A percentile compares a stretch with the other conserved stretches of the same genome.
Conservation (phyloP, 1,140 invertebrate genomes). For the Danaus plexippus region DNA sequence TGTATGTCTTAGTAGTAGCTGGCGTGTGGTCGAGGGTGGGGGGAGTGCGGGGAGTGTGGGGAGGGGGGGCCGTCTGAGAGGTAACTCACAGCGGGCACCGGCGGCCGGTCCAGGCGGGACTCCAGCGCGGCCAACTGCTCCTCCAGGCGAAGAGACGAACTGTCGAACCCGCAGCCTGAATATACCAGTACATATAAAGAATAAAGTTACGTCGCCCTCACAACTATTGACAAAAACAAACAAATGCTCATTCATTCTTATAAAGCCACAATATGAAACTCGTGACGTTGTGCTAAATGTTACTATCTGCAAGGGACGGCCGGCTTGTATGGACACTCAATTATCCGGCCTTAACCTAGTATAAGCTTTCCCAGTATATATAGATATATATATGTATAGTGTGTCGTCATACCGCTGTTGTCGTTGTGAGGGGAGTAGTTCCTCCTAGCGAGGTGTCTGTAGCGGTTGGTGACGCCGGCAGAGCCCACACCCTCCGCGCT, state of each 20-base stretch:
- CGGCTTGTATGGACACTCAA: too few species aligned
- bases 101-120: slow-evolving; percentile 57
- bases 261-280: too few species aligned
- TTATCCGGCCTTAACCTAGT: too few species aligned
- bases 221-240: too few species aligned
- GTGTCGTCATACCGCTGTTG: slow-evolving; percentile 42
- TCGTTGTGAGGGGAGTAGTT: slow-evolving; percentile 62
- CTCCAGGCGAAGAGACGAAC: slow-evolving; percentile 83
- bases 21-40: slow-evolving; percentile 22
- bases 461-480: slow-evolving; percentile 34
- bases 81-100: slow-evolving; percentile 65
- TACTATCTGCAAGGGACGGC: too few species aligned
- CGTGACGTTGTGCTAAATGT: too few species aligned
- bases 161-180: slow-evolving; percentile 80
- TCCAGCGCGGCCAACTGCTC: slow-evolving; percentile 88
- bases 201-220: background rate
- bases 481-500: slow-evolving; percentile 56
- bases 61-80: slow-evolving; percentile 26
- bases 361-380: too few species aligned
- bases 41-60: slow-evolving; percentile 17
- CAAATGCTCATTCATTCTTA: too few species aligned
- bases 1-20: slow-evolving; percentile 25
- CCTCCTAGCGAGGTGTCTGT: slow-evolving; percentile 55
- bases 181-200: background rate
- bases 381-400: background rate